Percentiles rank a stretch among this genome's conserved stretches.
phyloP scores from a whole-genome alignment of 2,888 invertebrate genomes.

The Schizaphis graminum region DNA sequence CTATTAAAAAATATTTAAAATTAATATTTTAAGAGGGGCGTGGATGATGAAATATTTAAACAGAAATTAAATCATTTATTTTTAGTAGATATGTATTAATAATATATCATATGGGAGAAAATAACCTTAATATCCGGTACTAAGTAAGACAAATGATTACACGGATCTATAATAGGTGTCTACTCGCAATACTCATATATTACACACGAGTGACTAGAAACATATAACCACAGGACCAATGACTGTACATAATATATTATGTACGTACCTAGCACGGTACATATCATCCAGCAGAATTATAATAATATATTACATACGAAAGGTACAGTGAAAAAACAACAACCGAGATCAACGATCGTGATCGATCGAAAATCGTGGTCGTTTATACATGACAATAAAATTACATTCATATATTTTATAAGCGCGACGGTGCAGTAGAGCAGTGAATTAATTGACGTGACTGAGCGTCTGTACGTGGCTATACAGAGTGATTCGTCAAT shows the following conservation, averaged over 20 bases:
- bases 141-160: background rate
- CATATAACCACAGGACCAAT: background rate
- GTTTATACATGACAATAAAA: background rate
- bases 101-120: background rate
- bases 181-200: background rate
- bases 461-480: background rate
- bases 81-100: background rate
- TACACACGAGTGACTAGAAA: background rate
- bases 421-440: background rate
- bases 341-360: conserved; percentile 20
- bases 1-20: background rate
- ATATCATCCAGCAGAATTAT: background rate
- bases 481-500: background rate
- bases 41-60: background rate
- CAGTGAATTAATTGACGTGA: conserved; percentile 32
- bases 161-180: background rate
- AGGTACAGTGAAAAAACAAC: background rate
- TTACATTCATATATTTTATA: background rate
- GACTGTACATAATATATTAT: background rate
- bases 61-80: background rate
- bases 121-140: background rate
- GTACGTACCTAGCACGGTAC: background rate
- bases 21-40: background rate
- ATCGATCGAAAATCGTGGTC: conserved; percentile 19
- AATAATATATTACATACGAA: background rate